Base-by-base conservation (phyloP, 2,797 vertebrate species). In the Leucoraja ocellata region DNA sequence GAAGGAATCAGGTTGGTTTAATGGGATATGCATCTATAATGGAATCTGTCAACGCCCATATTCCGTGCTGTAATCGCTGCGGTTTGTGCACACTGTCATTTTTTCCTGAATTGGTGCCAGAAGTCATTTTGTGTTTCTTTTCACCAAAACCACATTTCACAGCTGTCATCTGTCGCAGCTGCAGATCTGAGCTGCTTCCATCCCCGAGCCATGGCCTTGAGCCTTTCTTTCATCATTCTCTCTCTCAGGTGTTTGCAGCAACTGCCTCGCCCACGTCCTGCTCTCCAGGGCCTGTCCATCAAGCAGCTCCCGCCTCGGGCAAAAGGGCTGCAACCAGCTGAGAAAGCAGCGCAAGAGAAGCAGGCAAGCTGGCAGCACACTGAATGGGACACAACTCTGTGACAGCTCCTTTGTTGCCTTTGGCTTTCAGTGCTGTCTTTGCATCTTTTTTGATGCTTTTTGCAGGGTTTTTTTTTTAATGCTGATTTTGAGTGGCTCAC, bases 401-500 rank as follows among this genome's bases (percentile, higher is more conserved):
- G 90, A 92, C 90, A 92, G 90, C 23, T 92, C 90, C 54, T 74
- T 92, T 92, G 90, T 92, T 92, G 90, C 71, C 71, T 7, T 7
- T 74, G 68, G 90, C 71, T 92, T 92, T 74, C 68, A 73, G 36
- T 23, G 5, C 71, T 58, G 90, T 46, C 90, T 18, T 92, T 54
- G 71, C 71, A n/a, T 25, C 25, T 92, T 68, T 92, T 63, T 76
- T 73, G 36, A 54, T 92, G 68, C 71, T 54, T 76, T 76, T 76
- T 73, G 32, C 73, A 46, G 46, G 90, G 54, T 61, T 92, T 92
- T 74, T 92, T 88, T 28, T 92, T 71, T 74, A 58, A 92, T 76
- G 90, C 90, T 92, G 90, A 92, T 92, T 92, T 92, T 25, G 71
- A 92, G 46, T 58, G 90, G 68, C 71, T 92, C 90, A 92, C 90